These are phyloP conservation scores for Yponomeuta sedellus DNA, from an alignment of 2,888 invertebrate genomes.

Conservation along the genomic window DNA sequence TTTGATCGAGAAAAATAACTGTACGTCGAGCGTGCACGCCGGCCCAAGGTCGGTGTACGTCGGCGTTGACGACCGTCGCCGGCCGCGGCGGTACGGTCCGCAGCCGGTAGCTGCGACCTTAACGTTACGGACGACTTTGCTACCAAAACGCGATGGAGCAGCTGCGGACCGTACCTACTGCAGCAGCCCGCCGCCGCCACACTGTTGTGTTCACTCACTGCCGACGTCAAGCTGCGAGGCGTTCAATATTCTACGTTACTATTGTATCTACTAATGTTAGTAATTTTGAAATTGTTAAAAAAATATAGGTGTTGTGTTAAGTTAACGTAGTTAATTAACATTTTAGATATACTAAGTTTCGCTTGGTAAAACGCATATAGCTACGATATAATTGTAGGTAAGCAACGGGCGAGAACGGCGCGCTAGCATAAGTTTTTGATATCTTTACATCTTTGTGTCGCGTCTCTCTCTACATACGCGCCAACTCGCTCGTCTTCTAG, in stretches of 20 bases:
- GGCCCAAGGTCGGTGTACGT: background rate
- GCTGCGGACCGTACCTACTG: no score
- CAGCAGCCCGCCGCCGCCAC: background rate
- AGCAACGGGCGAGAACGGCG: background rate
- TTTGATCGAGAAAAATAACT: background rate
- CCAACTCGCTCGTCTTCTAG: background rate
- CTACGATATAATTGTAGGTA: background rate
- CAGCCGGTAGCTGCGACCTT: no score
- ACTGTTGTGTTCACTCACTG: background rate
- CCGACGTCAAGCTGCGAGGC: background rate
- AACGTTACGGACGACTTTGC: no score
- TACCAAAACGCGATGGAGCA: no score
- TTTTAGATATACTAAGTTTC: background rate
- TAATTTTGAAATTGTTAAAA: background rate
- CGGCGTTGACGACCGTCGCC: background rate
- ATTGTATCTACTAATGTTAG: background rate
- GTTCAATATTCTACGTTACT: background rate
- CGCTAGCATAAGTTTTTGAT: conserved; percentile 32
- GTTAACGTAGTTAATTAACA: background rate
- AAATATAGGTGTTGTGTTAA: background rate
- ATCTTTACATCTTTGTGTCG: conserved; percentile 32
- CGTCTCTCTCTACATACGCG: background rate
- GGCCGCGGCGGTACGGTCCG: no score
- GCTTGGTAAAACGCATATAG: background rate
- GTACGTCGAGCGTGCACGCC: background rate